Evolutionary conservation across 2,113 vertebrate genomes (phyloP), one percentile per base, ranked within the genome.

Genomic region (Nerophis lumbriciformis): DNA sequence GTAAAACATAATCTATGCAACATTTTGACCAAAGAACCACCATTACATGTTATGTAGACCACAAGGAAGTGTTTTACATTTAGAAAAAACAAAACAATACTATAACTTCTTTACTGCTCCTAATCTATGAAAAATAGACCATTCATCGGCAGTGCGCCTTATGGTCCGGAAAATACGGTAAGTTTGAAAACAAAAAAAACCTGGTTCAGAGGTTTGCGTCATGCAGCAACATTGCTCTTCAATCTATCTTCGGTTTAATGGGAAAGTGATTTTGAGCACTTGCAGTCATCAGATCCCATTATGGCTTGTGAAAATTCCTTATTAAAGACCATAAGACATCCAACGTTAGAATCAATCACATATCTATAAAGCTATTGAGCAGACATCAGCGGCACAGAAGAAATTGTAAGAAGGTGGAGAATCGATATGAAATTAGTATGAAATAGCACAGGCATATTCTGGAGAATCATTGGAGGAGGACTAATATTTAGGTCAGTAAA

Each of bases 191-290:
- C 56, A 53, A 60, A 53, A 44, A 55, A 12, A 13, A 53, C 54
- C 19, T 37, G 28, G 13, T 65, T 72, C 55, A 63, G 15, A 48
- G 75, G 37, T 49, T 61, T 48, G 14, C 38, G 65, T 47, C 50
- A 19, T 68, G 55, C 63, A 54, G 54, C 68, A 75, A 48, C 63
- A 78, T 72, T 61, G 63, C 53, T 61, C 37, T 68, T 62, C 53
- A 71, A 80, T 79, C 66, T 64, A 69, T 65, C 37, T 63, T 64
- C 2, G 52, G 85, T 77, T 88, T 83, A 85, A 88, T 88, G 72
- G 52, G 74, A 87, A 85, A 85, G 87, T 88, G 85, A 88, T 88
- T 88, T 88, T 83, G 80, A 88, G 84, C 84, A 88, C 83, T 87
- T 77, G 73, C 57, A 66, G 77, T 71, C 83, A 87, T 88, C 81